A percentile compares a stretch with the other conserved stretches of the same genome.
These are phyloP conservation scores for Eurytoma adleriae DNA, from an alignment of 2,888 invertebrate species.

Conservation along the genomic window DNA sequence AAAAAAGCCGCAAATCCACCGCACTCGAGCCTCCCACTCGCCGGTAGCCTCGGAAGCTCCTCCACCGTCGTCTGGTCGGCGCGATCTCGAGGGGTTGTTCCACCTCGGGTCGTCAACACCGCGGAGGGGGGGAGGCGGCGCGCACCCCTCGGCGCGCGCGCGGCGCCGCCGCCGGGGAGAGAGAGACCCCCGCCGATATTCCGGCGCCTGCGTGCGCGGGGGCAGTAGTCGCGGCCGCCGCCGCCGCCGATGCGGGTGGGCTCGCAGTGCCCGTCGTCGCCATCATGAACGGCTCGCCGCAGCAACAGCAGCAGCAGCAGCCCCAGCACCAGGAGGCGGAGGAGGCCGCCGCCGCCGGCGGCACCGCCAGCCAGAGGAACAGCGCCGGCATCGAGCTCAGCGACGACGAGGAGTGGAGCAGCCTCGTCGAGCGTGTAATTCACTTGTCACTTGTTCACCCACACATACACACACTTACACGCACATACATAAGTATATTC, in stretches of 20 bases:
- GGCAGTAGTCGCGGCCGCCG: slow-evolving; percentile 8
- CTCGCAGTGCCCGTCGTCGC: not conserved
- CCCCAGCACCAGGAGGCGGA: slow-evolving; percentile 65
- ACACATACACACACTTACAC: no score
- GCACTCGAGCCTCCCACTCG: not conserved
- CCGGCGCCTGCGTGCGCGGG: slow-evolving; percentile 65
- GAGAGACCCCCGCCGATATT: slow-evolving; percentile 64
- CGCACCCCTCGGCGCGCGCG: not conserved
- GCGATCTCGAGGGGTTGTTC: not conserved
- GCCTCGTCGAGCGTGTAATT: slow-evolving; percentile 73
- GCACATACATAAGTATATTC: no score
- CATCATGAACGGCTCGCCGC: slow-evolving; percentile 71
- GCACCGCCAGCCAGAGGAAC: slow-evolving; percentile 54
- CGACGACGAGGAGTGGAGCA: slow-evolving; percentile 75
- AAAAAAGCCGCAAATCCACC: not conserved
- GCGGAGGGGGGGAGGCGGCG: slow-evolving; percentile 12
- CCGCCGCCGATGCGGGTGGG: not conserved
- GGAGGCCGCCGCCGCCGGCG: slow-evolving; percentile 59
- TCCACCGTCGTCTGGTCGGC: no score
- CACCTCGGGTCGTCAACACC: slow-evolving; percentile 37
- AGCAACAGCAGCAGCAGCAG: slow-evolving; percentile 68
- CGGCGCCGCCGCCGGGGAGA: slow-evolving; percentile 16
- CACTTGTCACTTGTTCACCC: not conserved
- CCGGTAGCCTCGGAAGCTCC: not conserved
- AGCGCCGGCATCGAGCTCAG: slow-evolving; percentile 68